Conservation (phyloP, 64 coral and sea anemone genomes). For the Porites australiensis region DNA sequence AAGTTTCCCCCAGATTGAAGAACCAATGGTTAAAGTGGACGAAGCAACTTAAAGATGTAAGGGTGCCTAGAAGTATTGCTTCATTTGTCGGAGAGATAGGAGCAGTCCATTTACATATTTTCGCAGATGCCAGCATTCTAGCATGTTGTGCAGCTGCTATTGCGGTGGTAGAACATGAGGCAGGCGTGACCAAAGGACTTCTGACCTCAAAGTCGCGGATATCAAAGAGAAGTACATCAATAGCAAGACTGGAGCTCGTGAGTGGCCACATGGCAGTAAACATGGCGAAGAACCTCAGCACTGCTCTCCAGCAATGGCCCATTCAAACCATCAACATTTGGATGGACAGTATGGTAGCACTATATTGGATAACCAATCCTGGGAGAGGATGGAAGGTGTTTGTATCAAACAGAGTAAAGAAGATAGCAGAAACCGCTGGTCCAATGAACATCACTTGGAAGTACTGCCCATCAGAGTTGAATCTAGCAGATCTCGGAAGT, state of each 20-base stretch:
- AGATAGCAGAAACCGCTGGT: too few species aligned
- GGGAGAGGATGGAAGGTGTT: too few species aligned
- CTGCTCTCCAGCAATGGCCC: slow-evolving; percentile 32
- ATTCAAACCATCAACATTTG: too few species aligned
- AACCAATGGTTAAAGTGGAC: neutral
- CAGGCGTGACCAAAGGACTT: slow-evolving; percentile 26
- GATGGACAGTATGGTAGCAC: too few species aligned
- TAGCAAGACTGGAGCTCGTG: slow-evolving; percentile 32
- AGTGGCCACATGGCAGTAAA: slow-evolving; percentile 57
- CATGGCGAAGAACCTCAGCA: slow-evolving; percentile 37
- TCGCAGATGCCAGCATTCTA: slow-evolving; percentile 34
- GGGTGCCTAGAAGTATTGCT: too few species aligned
- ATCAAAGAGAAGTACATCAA: slow-evolving; percentile 50
- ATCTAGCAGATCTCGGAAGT: too few species aligned
- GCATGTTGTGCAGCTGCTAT: slow-evolving; percentile 10
- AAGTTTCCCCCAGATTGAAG: neutral
- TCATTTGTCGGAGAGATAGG: too few species aligned
- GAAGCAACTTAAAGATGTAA: too few species aligned
- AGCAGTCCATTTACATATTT: neutral
- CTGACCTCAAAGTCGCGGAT: slow-evolving; percentile 54
- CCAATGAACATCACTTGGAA: too few species aligned
- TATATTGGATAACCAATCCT: too few species aligned
- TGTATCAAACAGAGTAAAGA: too few species aligned
- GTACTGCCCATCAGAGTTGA: too few species aligned
- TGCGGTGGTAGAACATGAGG: neutral